phyloP scores from a whole-genome alignment of 2,888 invertebrate species.

The Eilema caniola region DNA sequence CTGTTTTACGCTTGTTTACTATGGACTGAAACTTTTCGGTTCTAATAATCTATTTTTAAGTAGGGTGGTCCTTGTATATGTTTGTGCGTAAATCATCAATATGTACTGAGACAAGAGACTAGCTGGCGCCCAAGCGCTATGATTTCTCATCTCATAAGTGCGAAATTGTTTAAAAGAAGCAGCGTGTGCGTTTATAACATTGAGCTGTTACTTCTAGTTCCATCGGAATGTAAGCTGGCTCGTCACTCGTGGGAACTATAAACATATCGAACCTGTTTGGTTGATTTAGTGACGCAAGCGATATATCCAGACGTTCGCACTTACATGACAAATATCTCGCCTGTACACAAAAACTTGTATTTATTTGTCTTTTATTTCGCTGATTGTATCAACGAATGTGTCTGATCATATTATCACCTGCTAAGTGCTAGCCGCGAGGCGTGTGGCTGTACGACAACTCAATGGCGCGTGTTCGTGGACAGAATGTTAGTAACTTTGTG shows the following conservation, averaged over 20 bases:
- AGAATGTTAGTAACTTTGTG: neutral
- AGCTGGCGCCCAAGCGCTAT: too few relatives aligned
- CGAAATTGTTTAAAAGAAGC: neutral
- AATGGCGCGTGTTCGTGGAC: neutral
- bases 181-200: neutral
- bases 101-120: too few relatives aligned
- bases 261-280: constrained; percentile 12
- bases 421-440: neutral
- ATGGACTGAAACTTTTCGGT: too few relatives aligned
- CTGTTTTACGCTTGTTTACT: neutral
- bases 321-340: constrained; percentile 3
- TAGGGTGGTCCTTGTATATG: too few relatives aligned
- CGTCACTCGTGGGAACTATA: constrained; percentile 4
- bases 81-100: too few relatives aligned
- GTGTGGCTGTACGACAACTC: neutral
- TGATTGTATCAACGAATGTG: neutral
- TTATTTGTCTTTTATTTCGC: neutral
- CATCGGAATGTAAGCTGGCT: neutral
- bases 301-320: constrained; percentile 9
- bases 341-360: neutral
- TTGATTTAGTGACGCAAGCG: neutral
- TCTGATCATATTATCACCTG: neutral
- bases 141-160: neutral
- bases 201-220: neutral
- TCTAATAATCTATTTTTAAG: too few relatives aligned